Percentiles rank a stretch among this genome's conserved stretches.
Conservation (phyloP, 2,888 invertebrate species). For the Parapristionchus giblindavisi region DNA sequence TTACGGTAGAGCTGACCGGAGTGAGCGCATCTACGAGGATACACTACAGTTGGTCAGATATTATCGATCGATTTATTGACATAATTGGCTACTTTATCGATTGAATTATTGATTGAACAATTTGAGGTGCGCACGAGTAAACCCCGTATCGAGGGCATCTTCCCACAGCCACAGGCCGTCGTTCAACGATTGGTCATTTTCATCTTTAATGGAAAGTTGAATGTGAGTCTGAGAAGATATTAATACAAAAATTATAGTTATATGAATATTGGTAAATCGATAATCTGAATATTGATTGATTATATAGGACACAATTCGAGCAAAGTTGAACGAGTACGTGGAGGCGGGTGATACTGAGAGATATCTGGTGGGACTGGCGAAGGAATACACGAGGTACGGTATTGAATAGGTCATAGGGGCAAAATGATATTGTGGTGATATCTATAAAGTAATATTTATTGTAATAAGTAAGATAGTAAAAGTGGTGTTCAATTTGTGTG, state of each 20-base stretch:
- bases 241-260: conserved; percentile 5
- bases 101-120: background rate
- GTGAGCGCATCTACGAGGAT: conserved; percentile 85
- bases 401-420: background rate
- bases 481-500: too few relatives aligned
- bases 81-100: background rate
- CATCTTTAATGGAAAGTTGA: conserved; percentile 86
- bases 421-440: conserved; percentile 1
- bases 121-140: conserved; percentile 76
- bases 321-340: conserved; percentile 76
- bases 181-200: conserved; percentile 97
- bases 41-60: conserved; percentile 79
- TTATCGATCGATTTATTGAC: background rate
- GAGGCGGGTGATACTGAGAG: conserved; percentile 83
- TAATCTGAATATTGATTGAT: too few relatives aligned
- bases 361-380: conserved; percentile 87
- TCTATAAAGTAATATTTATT: too few relatives aligned
- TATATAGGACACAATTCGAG: conserved; percentile 81
- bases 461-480: too few relatives aligned
- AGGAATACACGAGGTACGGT: conserved; percentile 84
- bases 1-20: conserved; percentile 73
- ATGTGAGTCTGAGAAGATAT: conserved; percentile 67
- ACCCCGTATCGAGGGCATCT: conserved; percentile 81
- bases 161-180: conserved; percentile 92
- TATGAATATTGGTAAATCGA: too few relatives aligned